Conservation (phyloP, 2,888 invertebrate genomes). For the Erebia aethiops region DNA sequence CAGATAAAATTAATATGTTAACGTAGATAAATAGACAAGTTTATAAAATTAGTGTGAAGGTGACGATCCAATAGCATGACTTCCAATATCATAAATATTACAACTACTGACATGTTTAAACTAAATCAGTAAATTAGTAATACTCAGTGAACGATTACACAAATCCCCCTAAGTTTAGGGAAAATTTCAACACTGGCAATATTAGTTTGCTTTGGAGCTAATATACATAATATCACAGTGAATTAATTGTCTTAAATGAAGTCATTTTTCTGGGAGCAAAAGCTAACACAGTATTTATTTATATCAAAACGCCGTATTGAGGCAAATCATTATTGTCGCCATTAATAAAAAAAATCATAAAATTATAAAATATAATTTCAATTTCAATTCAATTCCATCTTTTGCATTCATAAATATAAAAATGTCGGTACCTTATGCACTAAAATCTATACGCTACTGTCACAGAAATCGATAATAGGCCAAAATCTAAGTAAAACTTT, state of each 20-base stretch:
- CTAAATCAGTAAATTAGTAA: not conserved
- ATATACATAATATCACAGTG: too few relatives aligned
- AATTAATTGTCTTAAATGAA: not conserved
- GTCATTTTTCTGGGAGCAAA: not conserved
- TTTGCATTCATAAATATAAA: slow-evolving; percentile 24
- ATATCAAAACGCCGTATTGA: not conserved
- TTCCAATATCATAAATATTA: too few relatives aligned
- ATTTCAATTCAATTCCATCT: slow-evolving; percentile 5
- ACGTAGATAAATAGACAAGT: slow-evolving; percentile 5
- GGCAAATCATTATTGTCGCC: not conserved
- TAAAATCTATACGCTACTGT: slow-evolving; percentile 32
- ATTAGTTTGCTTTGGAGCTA: not conserved
- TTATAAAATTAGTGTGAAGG: not conserved
- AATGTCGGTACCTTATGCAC: slow-evolving; percentile 36
- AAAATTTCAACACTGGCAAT: not conserved
- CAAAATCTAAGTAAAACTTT: slow-evolving; percentile 40
- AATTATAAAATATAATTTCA: not conserved
- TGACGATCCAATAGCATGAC: not conserved
- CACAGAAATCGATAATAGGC: slow-evolving; percentile 38
- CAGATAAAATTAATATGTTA: slow-evolving; percentile 31
- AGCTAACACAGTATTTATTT: not conserved
- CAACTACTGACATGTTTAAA: too few relatives aligned
- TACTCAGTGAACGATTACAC: too few relatives aligned
- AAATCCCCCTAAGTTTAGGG: not conserved
- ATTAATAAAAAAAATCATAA: not conserved